phyloP scores from a whole-genome alignment of 2,113 vertebrate genomes.

The Cephalopterus ornatus region DNA sequence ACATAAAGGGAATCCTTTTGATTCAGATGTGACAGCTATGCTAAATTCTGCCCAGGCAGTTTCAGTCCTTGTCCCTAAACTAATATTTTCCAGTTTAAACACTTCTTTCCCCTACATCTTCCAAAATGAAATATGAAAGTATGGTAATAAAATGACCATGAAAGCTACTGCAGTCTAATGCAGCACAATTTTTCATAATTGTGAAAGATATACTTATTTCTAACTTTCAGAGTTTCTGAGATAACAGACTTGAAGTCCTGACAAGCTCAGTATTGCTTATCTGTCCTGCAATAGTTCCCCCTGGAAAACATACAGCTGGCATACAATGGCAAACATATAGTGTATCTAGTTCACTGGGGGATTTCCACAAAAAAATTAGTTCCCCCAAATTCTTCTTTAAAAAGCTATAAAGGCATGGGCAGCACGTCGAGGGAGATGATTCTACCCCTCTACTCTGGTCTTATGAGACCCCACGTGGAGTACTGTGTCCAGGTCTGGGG shows the following conservation, averaged over 20 bases:
- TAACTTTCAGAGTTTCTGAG: neutral
- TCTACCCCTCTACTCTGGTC: neutral
- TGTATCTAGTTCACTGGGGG: neutral
- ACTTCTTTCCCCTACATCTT: neutral
- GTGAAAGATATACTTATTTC: neutral
- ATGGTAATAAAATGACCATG: neutral
- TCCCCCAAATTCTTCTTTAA: neutral
- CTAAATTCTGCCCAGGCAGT: neutral
- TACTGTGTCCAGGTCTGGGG: neutral
- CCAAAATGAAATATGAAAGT: neutral
- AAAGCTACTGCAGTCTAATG: neutral
- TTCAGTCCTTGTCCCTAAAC: neutral
- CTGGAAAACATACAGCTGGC: neutral
- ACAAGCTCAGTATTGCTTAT: neutral
- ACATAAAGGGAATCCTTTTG: neutral
- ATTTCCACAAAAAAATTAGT: neutral
- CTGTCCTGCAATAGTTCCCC: neutral
- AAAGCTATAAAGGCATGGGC: fast-evolving
- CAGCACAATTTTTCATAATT: neutral
- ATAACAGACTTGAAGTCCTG: neutral
- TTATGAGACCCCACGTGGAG: neutral
- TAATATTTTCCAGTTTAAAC: neutral
- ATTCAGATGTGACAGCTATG: neutral
- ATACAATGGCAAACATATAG: neutral
- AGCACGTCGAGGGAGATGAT: fast-evolving